phyloP scores from a whole-genome alignment of 2,113 vertebrate species.

The Rhynchomys soricoides region DNA sequence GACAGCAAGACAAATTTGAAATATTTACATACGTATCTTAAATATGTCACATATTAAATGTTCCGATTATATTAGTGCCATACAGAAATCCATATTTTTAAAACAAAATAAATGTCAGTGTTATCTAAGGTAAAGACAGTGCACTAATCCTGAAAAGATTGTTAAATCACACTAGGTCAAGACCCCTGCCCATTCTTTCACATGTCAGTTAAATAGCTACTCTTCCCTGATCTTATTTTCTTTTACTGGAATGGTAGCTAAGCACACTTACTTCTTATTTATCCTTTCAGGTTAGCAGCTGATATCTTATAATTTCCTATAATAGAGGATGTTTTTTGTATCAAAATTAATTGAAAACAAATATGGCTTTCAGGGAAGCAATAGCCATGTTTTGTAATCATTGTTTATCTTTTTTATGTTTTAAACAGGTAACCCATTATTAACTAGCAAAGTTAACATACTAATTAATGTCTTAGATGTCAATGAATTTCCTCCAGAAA shows the following conservation, averaged over 20 bases:
- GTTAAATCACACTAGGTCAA: not conserved
- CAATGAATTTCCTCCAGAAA: constrained; percentile 98
- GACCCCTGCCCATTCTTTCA: not conserved
- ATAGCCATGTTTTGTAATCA: not conserved
- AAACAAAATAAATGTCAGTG: not conserved
- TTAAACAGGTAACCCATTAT: constrained; percentile 92
- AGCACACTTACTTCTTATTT: fast-evolving
- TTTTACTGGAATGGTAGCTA: fast-evolving
- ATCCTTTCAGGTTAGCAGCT: not conserved
- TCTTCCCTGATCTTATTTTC: fast-evolving
- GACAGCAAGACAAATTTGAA: not conserved
- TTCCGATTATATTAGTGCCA: not conserved
- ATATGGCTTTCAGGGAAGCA: not conserved
- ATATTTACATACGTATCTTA: not conserved
- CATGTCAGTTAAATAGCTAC: not conserved
- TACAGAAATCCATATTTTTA: not conserved
- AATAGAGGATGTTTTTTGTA: not conserved
- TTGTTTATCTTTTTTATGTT: constrained; percentile 69
- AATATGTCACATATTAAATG: not conserved
- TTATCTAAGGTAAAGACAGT: not conserved
- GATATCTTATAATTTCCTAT: not conserved
- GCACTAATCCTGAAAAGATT: not conserved
- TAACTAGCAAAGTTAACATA: constrained; percentile 94
- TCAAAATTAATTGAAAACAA: not conserved
- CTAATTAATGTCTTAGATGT: constrained; percentile 96